Base-by-base conservation (phyloP, 1,140 invertebrate species). In the Drosophila micromelanica region DNA sequence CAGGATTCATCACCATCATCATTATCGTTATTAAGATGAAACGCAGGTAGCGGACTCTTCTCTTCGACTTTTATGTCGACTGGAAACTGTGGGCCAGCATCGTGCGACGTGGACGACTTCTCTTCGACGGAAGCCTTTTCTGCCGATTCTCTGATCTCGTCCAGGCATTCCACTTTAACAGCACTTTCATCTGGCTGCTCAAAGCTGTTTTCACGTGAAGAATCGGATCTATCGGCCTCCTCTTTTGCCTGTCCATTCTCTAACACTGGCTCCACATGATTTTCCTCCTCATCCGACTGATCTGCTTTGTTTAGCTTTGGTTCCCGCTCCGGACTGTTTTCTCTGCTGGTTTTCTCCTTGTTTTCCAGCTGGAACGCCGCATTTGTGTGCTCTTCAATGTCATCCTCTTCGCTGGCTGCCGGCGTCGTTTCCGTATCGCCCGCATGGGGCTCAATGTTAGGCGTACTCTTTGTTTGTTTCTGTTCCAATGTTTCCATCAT, bases 401-500 rank as follows among this genome's bases (percentile, higher is more conserved):
- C 84, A 32, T 82, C 79, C 38, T 84, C 84, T 37, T 90, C 85
- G 43, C 80, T 61, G n/a, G 52, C 37, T 43, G 46, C 46, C 40
- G 42, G 55, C 37, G 69, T 38, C 13, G 69, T 40, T 40, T 69
- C 60, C 52, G 35, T 60, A 49, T 63, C 46, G 45, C 75, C 67
- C 52, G 68, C 72, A 64, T 62, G 61, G 43, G 69, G 71, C 75
- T 76, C 79, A 57, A 49, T 61, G 45, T 77, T 90, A 71, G 77
- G 76, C 63, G 79, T 73, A 52, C 56, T 89, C 63, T 78, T 85
- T 56, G 76, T 64, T 74, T 85, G 62, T 80, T 72, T 65, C 48
- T 85, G 69, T 54, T 89, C 80, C 73, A 89, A 74, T 60, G 79
- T 65, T 74, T 89, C 73, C 79, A 90, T 85, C 77, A 89, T 89